These are phyloP conservation scores for Erpobdella octoculata DNA, from an alignment of 2,888 invertebrate species.

Conservation along the genomic window DNA sequence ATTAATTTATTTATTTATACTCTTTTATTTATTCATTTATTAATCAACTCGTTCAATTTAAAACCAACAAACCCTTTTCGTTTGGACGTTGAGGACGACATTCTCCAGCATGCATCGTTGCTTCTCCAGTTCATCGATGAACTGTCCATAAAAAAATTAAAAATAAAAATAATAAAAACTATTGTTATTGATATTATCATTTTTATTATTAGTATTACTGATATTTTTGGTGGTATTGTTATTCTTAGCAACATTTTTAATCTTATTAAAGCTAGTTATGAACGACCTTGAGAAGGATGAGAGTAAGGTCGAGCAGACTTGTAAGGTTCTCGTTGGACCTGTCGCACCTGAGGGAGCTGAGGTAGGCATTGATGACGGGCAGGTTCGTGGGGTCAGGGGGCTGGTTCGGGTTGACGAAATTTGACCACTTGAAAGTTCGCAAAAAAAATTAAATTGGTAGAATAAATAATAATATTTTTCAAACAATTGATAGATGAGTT, in stretches of 20 bases:
- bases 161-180: too few relatives aligned
- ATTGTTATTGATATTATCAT: too few relatives aligned
- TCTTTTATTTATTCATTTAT: too few relatives aligned
- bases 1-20: too few relatives aligned
- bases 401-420: conserved; percentile 2
- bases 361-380: conserved; percentile 6
- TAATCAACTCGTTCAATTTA: too few relatives aligned
- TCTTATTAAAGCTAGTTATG: neutral
- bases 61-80: too few relatives aligned
- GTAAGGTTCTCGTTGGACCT: neutral
- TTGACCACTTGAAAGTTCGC: conserved; percentile 14
- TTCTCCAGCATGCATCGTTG: too few relatives aligned
- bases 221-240: too few relatives aligned
- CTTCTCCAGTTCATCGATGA: too few relatives aligned
- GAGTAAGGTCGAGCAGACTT: neutral
- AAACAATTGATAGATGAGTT: neutral
- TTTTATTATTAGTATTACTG: too few relatives aligned
- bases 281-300: conserved; percentile 2
- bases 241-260: neutral
- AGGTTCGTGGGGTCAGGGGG: conserved; percentile 16
- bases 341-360: neutral
- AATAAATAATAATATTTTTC: neutral
- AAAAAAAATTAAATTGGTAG: neutral
- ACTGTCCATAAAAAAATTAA: too few relatives aligned
- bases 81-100: too few relatives aligned